Evolutionary conservation across 1,140 invertebrate genomes (phyloP).

Genomic region (Conopomorpha cramerella): DNA sequence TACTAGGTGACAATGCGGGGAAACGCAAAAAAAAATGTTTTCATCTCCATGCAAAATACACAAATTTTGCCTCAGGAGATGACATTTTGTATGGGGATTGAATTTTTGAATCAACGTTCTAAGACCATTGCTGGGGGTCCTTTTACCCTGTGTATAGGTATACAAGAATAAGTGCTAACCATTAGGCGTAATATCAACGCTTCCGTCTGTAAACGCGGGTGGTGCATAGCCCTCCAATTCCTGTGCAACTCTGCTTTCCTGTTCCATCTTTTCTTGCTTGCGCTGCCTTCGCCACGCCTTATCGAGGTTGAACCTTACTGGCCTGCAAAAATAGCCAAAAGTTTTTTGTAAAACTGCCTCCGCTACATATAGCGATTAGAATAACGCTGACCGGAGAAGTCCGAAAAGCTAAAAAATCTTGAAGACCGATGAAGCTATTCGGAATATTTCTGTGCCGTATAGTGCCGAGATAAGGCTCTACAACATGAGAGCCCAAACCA

Average conservation of each 20-base stretch:
- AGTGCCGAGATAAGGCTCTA: too few species aligned
- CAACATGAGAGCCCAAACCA: too few species aligned
- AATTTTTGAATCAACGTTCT: too few species aligned
- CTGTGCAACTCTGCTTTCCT: slow-evolving; percentile 24
- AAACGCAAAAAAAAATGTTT: background rate
- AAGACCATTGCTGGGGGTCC: too few species aligned
- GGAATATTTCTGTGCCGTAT: too few species aligned
- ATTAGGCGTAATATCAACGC: slow-evolving; percentile 30
- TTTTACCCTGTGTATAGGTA: too few species aligned
- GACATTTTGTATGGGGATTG: too few species aligned
- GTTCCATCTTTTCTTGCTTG: slow-evolving; percentile 35
- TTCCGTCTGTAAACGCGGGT: slow-evolving; percentile 14
- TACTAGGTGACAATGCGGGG: background rate
- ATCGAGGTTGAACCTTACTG: slow-evolving; percentile 50
- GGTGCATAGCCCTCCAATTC: slow-evolving; percentile 42
- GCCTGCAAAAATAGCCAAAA: slow-evolving; percentile 23
- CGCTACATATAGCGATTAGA: too few species aligned
- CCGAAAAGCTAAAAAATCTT: background rate
- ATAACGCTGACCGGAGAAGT: too few species aligned
- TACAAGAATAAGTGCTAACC: slow-evolving; percentile 16
- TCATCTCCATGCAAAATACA: background rate
- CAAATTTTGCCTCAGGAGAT: slow-evolving; percentile 1
- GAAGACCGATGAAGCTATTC: background rate
- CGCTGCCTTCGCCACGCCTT: slow-evolving; percentile 47
- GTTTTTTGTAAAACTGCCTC: too few species aligned